A percentile compares a stretch with the other conserved stretches of the same genome.
phyloP scores from a whole-genome alignment of 1,140 invertebrate genomes.

The Macrobrachium nipponense region DNA sequence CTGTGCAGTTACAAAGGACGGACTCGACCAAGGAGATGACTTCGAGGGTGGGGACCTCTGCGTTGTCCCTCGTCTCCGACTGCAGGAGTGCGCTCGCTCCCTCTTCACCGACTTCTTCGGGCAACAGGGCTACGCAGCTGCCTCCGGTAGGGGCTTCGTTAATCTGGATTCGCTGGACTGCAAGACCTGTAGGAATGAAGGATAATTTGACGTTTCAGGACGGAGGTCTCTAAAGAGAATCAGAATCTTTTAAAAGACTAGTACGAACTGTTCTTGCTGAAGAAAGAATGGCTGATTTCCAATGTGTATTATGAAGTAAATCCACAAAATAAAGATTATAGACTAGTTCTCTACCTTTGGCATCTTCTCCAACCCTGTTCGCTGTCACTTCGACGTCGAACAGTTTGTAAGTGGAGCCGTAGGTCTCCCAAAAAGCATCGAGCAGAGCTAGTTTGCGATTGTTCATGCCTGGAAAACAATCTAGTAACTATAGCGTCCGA shows the following conservation, averaged over 20 bases:
- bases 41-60: conserved; percentile 2
- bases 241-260: too few species aligned
- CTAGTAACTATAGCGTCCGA: background rate
- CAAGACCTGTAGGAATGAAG: conserved; percentile 22
- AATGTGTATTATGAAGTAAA: background rate
- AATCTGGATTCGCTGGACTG: conserved; percentile 43
- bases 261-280: too few species aligned
- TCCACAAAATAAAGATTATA: conserved; percentile 12
- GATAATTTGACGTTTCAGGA: background rate
- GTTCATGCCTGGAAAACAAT: conserved; percentile 19
- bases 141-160: conserved; percentile 39
- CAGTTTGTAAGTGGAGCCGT: conserved; percentile 18
- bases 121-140: background rate
- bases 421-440: conserved; percentile 58
- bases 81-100: background rate
- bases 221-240: background rate
- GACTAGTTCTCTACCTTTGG: conserved; percentile 24
- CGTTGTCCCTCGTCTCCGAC: background rate
- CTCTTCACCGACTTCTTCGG: conserved; percentile 5
- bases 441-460: conserved; percentile 50
- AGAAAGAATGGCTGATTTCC: background rate
- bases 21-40: conserved; percentile 50
- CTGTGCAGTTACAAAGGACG: conserved; percentile 43
- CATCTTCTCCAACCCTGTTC: conserved; percentile 27
- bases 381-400: conserved; percentile 49